Base-by-base conservation (phyloP, 2,797 vertebrate genomes). In the Linurgus olivaceus region DNA sequence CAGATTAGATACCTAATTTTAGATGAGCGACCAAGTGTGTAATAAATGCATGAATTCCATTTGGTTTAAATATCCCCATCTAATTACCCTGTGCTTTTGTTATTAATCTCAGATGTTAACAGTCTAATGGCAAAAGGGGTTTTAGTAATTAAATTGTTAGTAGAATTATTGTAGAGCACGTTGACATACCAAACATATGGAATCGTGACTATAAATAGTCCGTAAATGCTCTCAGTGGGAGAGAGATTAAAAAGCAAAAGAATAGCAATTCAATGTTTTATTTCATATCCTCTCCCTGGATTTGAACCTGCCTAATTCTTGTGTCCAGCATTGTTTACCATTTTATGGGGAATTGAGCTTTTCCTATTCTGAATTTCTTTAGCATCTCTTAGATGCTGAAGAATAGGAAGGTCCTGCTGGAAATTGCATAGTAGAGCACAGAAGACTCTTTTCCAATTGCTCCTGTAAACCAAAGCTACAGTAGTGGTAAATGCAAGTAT, bases 1-100 rank as follows among this genome's bases (percentile, higher is more conserved):
- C 80, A 97, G 86, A 97, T 96, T 94, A 96, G 87, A 95, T 97
- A 59, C 73, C 97, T 97, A 96, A 96, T 98, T 97, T 97, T 95
- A 96, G 84, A 91, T 90, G 88, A 91, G 91, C 47, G 88, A 86
- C 92, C 89, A 96, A 94, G 87, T 89, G 61, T 95, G 79, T 80
- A 94, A 91, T 96, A 90, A 90, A 94, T 85, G 92, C 88, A 65
- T 93, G 75, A 94, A 93, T 97, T 94, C 47, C 35, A 80, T 97
- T 97, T 95, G 80, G 85, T 96, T 96, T 96, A 97, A 97, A 96
- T 96, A 88, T 75, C 63, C 76, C 71, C 68, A 29, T 88, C 92
- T 97, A 96, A 97, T 97, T 97, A 93, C 85, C 42, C 89, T 65
- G 52, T 96, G 74, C 90, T 95, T 97, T 95, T 96, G 91, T 96